Base-by-base conservation (phyloP, 1,140 invertebrate species). In the Drosophila suzukii region DNA sequence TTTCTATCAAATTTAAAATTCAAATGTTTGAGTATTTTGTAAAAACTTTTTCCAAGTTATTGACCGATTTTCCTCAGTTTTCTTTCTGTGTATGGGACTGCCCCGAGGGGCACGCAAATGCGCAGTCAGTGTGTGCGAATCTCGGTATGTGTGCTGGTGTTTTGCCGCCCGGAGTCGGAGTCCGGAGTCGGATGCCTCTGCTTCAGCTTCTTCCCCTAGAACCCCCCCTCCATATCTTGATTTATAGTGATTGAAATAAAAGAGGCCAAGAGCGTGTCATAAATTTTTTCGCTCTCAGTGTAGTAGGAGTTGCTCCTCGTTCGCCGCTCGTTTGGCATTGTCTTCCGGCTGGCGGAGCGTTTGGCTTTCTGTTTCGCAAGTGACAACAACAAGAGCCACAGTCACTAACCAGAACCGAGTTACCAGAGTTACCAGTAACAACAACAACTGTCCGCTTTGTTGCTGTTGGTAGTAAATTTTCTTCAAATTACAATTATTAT, bases 181-280 rank as follows among this genome's bases (percentile, higher is more conserved):
- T 34, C 47, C n/a, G 41, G 47, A 43, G 20, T 63, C 59, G 65
- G 65, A 68, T 75, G 74, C 55, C 41, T 36, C 44, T 27, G 68
- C 38, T 27, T 43, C 46, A 53, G 62, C 41, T 49, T 38, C 43
- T 63, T 62, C 27, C 27, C 11, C 32, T 24, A n/a, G 4, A 50
- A 58, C 70, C 66, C 62, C 74, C 67, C 53, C 82, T 78, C 81
- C 84, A 83, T 86, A 90, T 88, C 81, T 82, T 90, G 86, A 90
- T 90, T 90, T 86, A 90, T 90, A 86, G 86, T 90, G 81, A 89
- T 89, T 89, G 84, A 89, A 89, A 89, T 89, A 89, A 89, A 89
- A 89, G 84, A 89, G 84, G 85, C 84, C 84, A 89, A 89, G 84
- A 89, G 84, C 84, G 84, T 88, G 86, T 89, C 80, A 89, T 89